Evolutionary conservation across 2,797 vertebrate genomes (phyloP).

Genomic region (Diplodus sargus): DNA sequence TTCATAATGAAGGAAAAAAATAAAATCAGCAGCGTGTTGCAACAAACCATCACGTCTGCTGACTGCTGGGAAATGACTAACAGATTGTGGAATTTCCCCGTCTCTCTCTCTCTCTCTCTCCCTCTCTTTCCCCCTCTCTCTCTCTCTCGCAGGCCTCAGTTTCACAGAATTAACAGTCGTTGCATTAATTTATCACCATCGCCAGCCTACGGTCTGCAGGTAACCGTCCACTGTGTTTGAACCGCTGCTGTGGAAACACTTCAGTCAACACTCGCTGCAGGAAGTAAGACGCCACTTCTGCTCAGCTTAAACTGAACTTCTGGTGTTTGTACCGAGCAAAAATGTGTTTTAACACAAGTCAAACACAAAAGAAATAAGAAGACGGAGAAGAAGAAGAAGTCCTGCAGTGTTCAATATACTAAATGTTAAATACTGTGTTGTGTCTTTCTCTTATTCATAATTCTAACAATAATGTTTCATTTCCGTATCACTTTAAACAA

Average conservation of each 20-base stretch:
- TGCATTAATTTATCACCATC: neutral
- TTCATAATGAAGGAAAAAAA: conserved; percentile 10
- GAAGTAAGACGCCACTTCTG: neutral
- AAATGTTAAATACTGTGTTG: too few relatives aligned
- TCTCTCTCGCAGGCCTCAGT: neutral
- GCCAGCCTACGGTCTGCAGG: too few relatives aligned
- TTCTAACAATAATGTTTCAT: too few relatives aligned
- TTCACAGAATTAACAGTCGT: neutral
- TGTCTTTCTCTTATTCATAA: too few relatives aligned
- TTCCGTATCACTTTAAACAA: too few relatives aligned
- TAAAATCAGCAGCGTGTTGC: conserved; percentile 34
- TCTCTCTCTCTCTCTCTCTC: neutral
- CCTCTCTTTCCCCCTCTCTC: too few relatives aligned
- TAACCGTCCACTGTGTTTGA: neutral
- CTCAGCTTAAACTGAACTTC: neutral
- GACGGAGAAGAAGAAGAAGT: too few relatives aligned
- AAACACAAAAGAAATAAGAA: neutral
- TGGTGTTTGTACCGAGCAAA: neutral
- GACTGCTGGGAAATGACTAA: conserved; percentile 51
- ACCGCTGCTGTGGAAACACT: neutral
- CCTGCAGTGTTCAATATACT: too few relatives aligned
- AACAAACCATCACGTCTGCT: conserved; percentile 13
- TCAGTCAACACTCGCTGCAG: neutral
- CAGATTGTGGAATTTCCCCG: conserved; percentile 56
- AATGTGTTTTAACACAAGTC: neutral